phyloP scores from a whole-genome alignment of 2,113 vertebrate genomes.

The Phainopepla nitens region DNA sequence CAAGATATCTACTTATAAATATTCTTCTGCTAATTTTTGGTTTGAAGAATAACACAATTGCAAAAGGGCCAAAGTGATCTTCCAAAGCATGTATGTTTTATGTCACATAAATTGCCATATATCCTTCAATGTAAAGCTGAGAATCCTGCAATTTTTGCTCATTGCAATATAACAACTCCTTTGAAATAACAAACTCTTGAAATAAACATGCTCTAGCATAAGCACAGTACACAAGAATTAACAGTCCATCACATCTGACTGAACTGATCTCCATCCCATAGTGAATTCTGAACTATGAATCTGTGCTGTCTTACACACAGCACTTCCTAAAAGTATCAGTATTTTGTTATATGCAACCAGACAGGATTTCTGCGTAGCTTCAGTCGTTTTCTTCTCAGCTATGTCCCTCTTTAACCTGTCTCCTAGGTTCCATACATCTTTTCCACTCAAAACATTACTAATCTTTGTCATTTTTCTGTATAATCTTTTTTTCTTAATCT shows the following conservation, averaged over 20 bases:
- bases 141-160: background rate
- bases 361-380: background rate
- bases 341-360: background rate
- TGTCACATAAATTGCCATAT: background rate
- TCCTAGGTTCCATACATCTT: background rate
- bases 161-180: accelerated
- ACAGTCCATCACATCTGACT: background rate
- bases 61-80: background rate
- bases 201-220: background rate
- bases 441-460: background rate
- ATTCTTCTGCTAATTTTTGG: background rate
- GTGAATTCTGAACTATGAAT: background rate
- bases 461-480: no score
- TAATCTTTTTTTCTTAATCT: no score
- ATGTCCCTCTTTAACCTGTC: background rate
- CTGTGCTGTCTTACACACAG: background rate
- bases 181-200: background rate
- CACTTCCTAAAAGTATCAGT: background rate
- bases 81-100: background rate
- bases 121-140: background rate
- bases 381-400: background rate
- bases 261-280: background rate
- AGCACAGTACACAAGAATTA: background rate
- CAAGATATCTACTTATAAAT: background rate
- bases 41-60: background rate